Conservation (phyloP, 2,888 invertebrate genomes). For the Luperina testacea region DNA sequence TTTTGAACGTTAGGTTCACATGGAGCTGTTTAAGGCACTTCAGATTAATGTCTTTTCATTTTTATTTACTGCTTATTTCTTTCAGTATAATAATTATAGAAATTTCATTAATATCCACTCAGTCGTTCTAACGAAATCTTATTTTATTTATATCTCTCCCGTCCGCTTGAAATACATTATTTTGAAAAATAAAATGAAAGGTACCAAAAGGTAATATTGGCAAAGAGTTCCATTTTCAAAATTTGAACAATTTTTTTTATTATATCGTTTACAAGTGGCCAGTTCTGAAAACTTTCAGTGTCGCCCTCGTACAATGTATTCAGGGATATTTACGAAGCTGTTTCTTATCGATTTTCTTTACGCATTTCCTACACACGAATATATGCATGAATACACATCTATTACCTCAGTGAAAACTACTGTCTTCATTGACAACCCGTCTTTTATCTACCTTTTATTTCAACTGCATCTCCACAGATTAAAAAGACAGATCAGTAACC, state of each 20-base stretch:
- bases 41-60: too few relatives aligned
- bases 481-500: conserved; percentile 19
- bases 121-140: not conserved
- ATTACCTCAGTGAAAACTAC: not conserved
- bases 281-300: too few relatives aligned
- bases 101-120: not conserved
- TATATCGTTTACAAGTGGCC: too few relatives aligned
- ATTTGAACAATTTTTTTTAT: too few relatives aligned
- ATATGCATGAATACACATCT: not conserved
- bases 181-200: not conserved
- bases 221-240: too few relatives aligned
- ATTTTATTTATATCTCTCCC: not conserved
- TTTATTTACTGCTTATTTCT: too few relatives aligned
- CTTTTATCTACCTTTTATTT: not conserved
- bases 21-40: too few relatives aligned
- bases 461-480: not conserved
- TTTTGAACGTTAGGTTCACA: too few relatives aligned
- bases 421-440: not conserved
- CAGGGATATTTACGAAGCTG: not conserved
- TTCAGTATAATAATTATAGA: too few relatives aligned
- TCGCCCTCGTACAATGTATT: not conserved
- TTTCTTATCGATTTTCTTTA: not conserved
- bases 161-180: not conserved
- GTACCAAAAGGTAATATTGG: too few relatives aligned
- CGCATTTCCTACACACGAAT: not conserved